Evolutionary conservation across 2,113 vertebrate species (phyloP).

Genomic region (Chlorodrepanis virens): DNA sequence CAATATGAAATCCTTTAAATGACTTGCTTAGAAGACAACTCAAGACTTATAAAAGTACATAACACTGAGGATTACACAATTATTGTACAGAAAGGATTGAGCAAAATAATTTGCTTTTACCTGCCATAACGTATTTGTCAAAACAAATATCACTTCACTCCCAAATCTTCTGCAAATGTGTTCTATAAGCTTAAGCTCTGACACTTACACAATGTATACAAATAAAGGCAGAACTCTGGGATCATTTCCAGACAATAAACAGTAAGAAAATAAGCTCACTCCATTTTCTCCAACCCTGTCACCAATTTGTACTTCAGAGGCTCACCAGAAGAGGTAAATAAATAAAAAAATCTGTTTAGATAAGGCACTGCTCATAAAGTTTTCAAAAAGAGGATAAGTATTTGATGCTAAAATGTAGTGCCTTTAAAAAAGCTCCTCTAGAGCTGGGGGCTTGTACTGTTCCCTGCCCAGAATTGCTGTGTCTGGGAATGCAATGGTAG

Average conservation of each 20-base stretch:
- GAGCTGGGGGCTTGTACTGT: neutral
- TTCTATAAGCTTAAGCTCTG: neutral
- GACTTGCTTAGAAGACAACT: neutral
- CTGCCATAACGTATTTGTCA: neutral
- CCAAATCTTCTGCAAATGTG: neutral
- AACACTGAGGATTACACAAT: neutral
- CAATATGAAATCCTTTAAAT: neutral
- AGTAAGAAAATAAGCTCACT: neutral
- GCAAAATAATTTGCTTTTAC: neutral
- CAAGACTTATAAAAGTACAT: neutral
- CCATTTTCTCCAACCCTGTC: neutral
- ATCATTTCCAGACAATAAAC: slow-evolving; percentile 1
- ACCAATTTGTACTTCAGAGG: neutral
- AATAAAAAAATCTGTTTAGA: neutral
- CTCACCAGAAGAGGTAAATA: neutral
- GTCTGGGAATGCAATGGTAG: neutral
- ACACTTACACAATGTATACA: neutral
- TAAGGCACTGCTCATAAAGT: neutral
- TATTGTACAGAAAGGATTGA: neutral
- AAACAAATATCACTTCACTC: neutral
- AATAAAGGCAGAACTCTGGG: neutral
- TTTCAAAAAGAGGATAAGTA: neutral
- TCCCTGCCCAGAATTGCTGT: neutral
- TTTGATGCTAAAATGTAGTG: neutral
- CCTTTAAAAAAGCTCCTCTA: neutral